phyloP scores from a whole-genome alignment of 1,140 invertebrate genomes.

The Ephestia elutella region DNA sequence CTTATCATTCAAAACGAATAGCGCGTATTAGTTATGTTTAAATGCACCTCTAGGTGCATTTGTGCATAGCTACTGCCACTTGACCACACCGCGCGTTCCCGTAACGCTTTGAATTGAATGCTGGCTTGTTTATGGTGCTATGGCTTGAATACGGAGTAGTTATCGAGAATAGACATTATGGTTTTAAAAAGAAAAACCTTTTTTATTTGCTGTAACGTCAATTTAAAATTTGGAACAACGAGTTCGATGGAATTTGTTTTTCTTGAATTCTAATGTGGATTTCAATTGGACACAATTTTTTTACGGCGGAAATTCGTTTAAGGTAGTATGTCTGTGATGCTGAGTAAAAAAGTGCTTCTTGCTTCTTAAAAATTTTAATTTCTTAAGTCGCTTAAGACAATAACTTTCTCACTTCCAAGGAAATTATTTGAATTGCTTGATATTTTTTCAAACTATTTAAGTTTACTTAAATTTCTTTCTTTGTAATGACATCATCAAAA shows the following conservation, averaged over 20 bases:
- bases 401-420: no score
- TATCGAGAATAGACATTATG: background rate
- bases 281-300: no score
- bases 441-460: no score
- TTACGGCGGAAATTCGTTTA: no score
- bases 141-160: background rate
- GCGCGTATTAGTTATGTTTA: background rate
- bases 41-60: background rate
- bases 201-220: no score
- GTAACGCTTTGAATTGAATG: background rate
- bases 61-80: conserved; percentile 3
- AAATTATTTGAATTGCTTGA: no score
- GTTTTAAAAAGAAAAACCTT: background rate
- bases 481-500: no score
- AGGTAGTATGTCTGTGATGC: no score
- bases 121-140: background rate
- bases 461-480: no score
- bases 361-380: no score
- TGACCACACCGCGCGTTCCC: conserved; percentile 1
- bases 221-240: background rate
- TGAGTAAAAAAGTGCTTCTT: no score
- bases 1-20: background rate
- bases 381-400: no score
- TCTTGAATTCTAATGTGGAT: background rate
- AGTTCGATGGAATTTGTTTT: background rate